Percentiles rank a stretch among this genome's conserved stretches.
These are phyloP conservation scores for Gadopsis marmoratus DNA, from an alignment of 2,797 vertebrate species.

Conservation along the genomic window DNA sequence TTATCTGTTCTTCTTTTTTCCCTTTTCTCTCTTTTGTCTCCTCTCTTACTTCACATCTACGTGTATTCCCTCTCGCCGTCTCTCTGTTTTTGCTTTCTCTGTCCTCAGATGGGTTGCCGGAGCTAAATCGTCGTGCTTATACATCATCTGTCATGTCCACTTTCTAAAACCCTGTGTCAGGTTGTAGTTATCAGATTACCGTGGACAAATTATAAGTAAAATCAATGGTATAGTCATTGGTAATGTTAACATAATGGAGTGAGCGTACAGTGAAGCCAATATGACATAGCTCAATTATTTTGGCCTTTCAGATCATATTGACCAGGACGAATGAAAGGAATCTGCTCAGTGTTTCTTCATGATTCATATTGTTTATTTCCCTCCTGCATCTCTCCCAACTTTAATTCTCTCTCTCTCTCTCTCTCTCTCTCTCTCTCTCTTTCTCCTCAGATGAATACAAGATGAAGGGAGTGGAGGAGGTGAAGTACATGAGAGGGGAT, in stretches of 20 bases:
- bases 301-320: conserved; percentile 9
- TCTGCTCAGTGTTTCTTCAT: conserved; percentile 35
- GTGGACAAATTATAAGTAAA: conserved; percentile 26
- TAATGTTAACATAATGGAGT: conserved; percentile 35
- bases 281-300: conserved; percentile 24
- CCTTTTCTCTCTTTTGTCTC: conserved; percentile 21
- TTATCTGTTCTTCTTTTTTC: conserved; percentile 11
- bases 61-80: conserved; percentile 15
- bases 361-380: conserved; percentile 33
- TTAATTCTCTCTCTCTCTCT: conserved; percentile 45
- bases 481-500: conserved; percentile 99
- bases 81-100: conserved; percentile 13
- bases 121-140: conserved; percentile 20
- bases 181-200: conserved; percentile 52
- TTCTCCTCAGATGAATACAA: conserved; percentile 94
- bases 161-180: conserved; percentile 37
- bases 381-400: conserved; percentile 25
- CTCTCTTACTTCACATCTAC: conserved; percentile 33
- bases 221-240: conserved; percentile 41
- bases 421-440: conserved; percentile 23
- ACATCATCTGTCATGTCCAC: conserved; percentile 42
- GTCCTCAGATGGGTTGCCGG: conserved; percentile 19
- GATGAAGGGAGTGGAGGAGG: conserved; percentile 99
- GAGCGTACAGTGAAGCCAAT: conserved; percentile 25
- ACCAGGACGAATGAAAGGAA: conserved; percentile 20